These are phyloP conservation scores for Fragariocoptes setiger DNA, from an alignment of 1,140 invertebrate species.

Conservation along the genomic window DNA sequence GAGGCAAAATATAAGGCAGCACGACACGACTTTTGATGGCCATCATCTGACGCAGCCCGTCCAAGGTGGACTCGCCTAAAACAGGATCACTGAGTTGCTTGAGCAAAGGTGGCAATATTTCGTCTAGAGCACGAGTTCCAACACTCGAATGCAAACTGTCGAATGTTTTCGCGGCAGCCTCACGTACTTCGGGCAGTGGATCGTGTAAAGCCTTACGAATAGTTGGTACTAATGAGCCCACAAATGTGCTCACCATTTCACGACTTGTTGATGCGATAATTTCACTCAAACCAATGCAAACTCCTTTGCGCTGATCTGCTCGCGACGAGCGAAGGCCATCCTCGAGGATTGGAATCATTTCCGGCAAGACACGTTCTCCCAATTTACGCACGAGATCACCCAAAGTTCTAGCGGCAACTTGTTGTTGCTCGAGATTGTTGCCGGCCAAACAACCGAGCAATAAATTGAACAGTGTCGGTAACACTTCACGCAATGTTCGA, in stretches of 20 bases:
- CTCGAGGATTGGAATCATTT: slow-evolving; percentile 91
- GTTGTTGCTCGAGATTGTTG: slow-evolving; percentile 74
- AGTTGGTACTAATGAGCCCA: slow-evolving; percentile 85
- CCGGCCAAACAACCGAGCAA: slow-evolving; percentile 69
- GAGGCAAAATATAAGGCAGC: slow-evolving; percentile 73
- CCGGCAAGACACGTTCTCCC: slow-evolving; percentile 79
- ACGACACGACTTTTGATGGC: slow-evolving; percentile 77
- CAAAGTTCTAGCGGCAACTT: slow-evolving; percentile 72
- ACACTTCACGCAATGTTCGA: slow-evolving; percentile 71
- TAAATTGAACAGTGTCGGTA: slow-evolving; percentile 69
- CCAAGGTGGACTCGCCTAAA: slow-evolving; percentile 50
- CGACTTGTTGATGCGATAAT: slow-evolving; percentile 83
- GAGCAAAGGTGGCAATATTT: slow-evolving; percentile 69
- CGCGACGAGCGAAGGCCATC: slow-evolving; percentile 58
- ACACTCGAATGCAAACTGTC: slow-evolving; percentile 78
- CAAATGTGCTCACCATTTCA: slow-evolving; percentile 73
- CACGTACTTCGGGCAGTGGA: slow-evolving; percentile 58
- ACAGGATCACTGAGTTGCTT: slow-evolving; percentile 33
- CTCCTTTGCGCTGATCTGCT: slow-evolving; percentile 75
- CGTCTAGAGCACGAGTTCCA: slow-evolving; percentile 72
- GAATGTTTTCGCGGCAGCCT: slow-evolving; percentile 82
- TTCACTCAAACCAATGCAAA: slow-evolving; percentile 88
- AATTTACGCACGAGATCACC: slow-evolving; percentile 89
- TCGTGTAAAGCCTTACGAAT: slow-evolving; percentile 71
- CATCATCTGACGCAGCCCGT: slow-evolving; percentile 84